Conservation (phyloP, 2,888 invertebrate genomes). For the Tetranychus truncatus region DNA sequence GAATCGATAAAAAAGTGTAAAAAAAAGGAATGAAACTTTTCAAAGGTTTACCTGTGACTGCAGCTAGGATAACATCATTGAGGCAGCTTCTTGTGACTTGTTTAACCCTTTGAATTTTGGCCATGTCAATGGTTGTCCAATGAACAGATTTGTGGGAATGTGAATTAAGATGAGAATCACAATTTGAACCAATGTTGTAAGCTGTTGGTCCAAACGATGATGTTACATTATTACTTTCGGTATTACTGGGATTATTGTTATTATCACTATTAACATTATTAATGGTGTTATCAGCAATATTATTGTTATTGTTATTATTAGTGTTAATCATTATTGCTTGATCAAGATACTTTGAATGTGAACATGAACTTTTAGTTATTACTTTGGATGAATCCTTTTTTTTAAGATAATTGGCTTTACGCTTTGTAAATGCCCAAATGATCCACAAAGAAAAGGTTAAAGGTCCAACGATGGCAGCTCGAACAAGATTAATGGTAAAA, state of each 20-base stretch:
- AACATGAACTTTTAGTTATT: not conserved
- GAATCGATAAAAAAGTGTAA: not conserved
- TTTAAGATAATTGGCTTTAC: slow-evolving; percentile 35
- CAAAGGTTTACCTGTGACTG: slow-evolving; percentile 34
- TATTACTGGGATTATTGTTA: no score
- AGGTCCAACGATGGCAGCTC: slow-evolving; percentile 38
- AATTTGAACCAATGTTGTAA: not conserved
- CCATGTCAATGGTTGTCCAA: slow-evolving; percentile 25
- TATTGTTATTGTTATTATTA: not conserved
- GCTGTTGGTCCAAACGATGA: not conserved
- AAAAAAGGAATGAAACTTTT: not conserved
- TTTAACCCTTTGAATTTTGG: slow-evolving; percentile 36
- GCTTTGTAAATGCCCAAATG: slow-evolving; percentile 30
- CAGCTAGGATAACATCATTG: slow-evolving; percentile 40
- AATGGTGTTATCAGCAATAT: not conserved
- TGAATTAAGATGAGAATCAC: slow-evolving; percentile 12
- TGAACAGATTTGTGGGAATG: slow-evolving; percentile 16
- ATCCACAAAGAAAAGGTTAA: slow-evolving; percentile 37
- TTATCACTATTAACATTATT: not conserved
- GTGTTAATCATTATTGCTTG: not conserved
- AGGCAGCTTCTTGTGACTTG: slow-evolving; percentile 40
- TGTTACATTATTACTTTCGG: not conserved
- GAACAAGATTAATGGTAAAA: slow-evolving; percentile 35
- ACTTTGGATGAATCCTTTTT: no score
- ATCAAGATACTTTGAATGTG: not conserved